Base-by-base conservation (phyloP, 2,888 invertebrate species). In the Limnephilus lunatus region DNA sequence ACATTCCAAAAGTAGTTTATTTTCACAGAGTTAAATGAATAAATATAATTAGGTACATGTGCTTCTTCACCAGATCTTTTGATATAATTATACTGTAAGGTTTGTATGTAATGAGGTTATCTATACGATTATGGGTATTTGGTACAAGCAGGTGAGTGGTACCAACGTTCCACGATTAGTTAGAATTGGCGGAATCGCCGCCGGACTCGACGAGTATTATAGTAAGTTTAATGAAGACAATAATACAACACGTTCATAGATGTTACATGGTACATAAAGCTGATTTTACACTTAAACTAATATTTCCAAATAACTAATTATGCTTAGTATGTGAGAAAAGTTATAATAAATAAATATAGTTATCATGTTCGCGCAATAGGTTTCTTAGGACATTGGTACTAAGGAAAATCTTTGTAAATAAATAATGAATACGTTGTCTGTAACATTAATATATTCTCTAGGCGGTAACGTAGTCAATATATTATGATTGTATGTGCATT, bases 171-270 rank as follows among this genome's bases (percentile, higher is more conserved):
- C 68, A 68, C 68, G 68, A 19, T 68, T 68, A 68, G 53, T 68
- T 68, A 68, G 68, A 68, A 68, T 68, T 68, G 25, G 68, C 68
- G 68, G 25, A 9, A 68, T 68, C 68, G 68, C 68, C 68, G 68
- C 68, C 5, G 19, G 68, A 68, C 68, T 68, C 68, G 25, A 25
- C 19, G 68, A 68, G 68, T 68, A 68, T 68, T 68, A 68, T 25
- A 68, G 68, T 68, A 44, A 68, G 48, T 86, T 44, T 30, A 90
- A 92, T 93, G 91, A 92, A 92, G 93, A 93, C 93, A 93, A 93
- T 93, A 93, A 93, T 92, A 91, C 90, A 92, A 81, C 91, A 90
- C 89, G 93, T 93, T 93, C 92, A 93, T 93, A 93, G 90, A 91
- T 93, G 88, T 91, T 48, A 90, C n/a, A n/a, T n/a, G n/a, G n/a